Evolutionary conservation across 2,888 invertebrate genomes (phyloP).

Genomic region (Melangyna quadrimaculata): DNA sequence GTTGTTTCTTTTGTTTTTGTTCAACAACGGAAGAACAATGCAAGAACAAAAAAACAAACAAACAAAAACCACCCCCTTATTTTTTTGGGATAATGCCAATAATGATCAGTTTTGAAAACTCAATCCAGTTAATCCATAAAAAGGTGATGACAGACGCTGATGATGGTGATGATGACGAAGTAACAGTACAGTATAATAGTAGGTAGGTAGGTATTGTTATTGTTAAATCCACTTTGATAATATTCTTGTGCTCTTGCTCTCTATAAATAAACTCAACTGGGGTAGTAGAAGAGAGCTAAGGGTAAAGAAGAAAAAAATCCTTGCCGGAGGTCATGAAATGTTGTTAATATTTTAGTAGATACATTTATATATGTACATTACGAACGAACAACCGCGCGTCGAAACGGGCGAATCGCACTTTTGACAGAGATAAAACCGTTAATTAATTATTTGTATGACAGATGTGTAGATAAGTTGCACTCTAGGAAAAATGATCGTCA

Average conservation of each 20-base stretch:
- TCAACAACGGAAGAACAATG: background rate
- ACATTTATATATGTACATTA: background rate
- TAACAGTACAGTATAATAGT: slow-evolving; percentile 4
- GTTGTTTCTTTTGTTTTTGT: background rate
- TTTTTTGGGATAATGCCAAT: background rate
- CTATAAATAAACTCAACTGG: slow-evolving; percentile 25
- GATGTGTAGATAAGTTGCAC: background rate
- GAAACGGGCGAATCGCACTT: slow-evolving; percentile 11
- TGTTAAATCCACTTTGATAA: slow-evolving; percentile 49
- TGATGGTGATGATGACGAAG: slow-evolving; percentile 45
- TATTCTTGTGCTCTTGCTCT: slow-evolving; percentile 8
- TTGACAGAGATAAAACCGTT: slow-evolving; percentile 5
- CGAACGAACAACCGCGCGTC: slow-evolving; percentile 1
- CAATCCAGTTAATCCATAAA: slow-evolving; percentile 33
- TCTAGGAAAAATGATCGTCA: slow-evolving; percentile 62
- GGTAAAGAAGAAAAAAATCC: slow-evolving; percentile 24
- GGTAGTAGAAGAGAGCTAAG: background rate
- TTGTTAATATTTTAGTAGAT: background rate
- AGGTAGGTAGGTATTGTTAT: background rate
- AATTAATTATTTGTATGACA: background rate
- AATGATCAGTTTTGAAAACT: slow-evolving; percentile 14
- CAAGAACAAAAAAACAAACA: background rate
- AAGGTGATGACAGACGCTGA: slow-evolving; percentile 49
- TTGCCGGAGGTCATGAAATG: slow-evolving; percentile 58
- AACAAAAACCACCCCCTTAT: slow-evolving; percentile 8